Conservation (phyloP, 1,140 invertebrate species). For the Achatina immaculata region DNA sequence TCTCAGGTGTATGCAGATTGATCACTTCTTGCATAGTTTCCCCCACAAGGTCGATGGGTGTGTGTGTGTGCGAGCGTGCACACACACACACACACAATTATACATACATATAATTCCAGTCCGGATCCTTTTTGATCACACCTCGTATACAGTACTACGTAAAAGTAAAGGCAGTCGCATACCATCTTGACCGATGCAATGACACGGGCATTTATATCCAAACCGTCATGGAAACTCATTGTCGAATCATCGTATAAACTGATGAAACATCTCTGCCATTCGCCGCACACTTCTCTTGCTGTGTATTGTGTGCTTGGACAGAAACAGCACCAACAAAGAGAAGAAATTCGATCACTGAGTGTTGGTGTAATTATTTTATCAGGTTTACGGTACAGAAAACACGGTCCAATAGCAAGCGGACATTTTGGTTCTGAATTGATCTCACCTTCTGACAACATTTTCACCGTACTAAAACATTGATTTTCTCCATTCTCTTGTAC, state of each 20-base stretch:
- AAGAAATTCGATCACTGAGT: not conserved
- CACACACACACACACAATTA: too few relatives aligned
- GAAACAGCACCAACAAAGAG: not conserved
- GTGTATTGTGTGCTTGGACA: not conserved
- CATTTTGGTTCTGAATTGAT: not conserved
- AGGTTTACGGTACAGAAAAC: not conserved
- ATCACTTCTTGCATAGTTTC: not conserved
- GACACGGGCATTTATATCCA: not conserved
- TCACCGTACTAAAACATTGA: not conserved
- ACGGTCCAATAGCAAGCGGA: constrained; percentile 24
- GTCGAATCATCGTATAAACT: constrained; percentile 12
- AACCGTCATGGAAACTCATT: not conserved
- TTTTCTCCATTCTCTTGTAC: not conserved
- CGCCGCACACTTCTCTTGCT: not conserved
- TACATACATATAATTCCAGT: too few relatives aligned
- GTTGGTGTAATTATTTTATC: not conserved
- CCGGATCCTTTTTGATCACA: too few relatives aligned
- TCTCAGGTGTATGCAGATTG: not conserved
- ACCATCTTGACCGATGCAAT: not conserved
- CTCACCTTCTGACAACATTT: not conserved
- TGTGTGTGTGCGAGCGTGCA: too few relatives aligned
- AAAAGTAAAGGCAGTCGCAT: not conserved
- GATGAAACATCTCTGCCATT: constrained; percentile 1
- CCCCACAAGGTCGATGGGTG: not conserved
- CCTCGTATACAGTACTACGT: too few relatives aligned